phyloP scores from a whole-genome alignment of 2,888 invertebrate species.

The Caenorhabditis doughertyi region DNA sequence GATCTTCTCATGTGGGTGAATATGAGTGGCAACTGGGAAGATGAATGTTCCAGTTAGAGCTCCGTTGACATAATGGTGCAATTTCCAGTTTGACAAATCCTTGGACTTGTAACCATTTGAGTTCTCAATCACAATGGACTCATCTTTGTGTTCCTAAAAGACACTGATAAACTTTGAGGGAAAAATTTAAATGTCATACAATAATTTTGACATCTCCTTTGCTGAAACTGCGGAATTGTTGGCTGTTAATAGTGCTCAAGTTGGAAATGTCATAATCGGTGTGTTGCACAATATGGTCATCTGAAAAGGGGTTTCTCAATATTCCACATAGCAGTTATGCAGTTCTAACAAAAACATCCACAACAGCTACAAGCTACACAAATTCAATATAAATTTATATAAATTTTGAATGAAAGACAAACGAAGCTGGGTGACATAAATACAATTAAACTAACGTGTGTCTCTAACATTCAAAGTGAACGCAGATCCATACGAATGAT shows the following conservation, averaged over 20 bases:
- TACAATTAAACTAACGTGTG: conserved; percentile 7
- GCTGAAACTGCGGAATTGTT: conserved; percentile 39
- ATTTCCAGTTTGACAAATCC: conserved; percentile 61
- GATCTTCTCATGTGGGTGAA: conserved; percentile 49
- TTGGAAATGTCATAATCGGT: conserved; percentile 16
- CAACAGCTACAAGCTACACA: too few species aligned
- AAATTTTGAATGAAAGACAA: neutral
- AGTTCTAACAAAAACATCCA: too few species aligned
- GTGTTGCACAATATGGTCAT: neutral
- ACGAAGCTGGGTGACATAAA: too few species aligned
- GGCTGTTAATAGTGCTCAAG: conserved; percentile 19
- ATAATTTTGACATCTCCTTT: conserved; percentile 43
- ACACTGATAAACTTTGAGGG: neutral
- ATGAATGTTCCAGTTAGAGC: conserved; percentile 28
- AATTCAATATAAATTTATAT: too few species aligned
- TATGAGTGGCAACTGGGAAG: conserved; percentile 56
- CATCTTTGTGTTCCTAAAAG: conserved; percentile 43
- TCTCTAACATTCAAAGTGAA: conserved; percentile 35
- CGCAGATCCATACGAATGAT: conserved; percentile 41
- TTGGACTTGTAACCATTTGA: conserved; percentile 12
- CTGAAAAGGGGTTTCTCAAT: too few species aligned
- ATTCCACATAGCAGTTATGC: too few species aligned
- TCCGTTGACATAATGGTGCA: conserved; percentile 39
- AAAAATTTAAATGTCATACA: conserved; percentile 3
- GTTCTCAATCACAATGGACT: conserved; percentile 47